phyloP scores from a whole-genome alignment of 2,113 vertebrate genomes.

The Barbus barbus region DNA sequence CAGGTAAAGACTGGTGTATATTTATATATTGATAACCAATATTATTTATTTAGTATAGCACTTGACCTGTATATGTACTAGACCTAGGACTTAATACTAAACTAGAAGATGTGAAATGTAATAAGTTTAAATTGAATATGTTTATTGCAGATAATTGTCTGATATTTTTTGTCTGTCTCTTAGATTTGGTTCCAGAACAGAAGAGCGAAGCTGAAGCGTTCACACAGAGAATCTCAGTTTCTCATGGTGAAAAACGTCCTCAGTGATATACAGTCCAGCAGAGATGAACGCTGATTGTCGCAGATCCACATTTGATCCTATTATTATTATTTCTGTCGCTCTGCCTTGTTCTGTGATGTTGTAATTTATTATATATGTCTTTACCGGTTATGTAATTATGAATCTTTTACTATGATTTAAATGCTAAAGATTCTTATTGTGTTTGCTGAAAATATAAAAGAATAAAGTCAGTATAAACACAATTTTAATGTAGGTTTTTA shows the following conservation, averaged over 20 bases:
- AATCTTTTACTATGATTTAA: conserved; percentile 22
- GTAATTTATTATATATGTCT: conserved; percentile 46
- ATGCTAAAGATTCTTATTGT: too few species aligned
- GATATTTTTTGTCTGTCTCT: conserved; percentile 50
- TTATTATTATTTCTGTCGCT: neutral
- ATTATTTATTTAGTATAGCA: neutral
- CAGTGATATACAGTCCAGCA: conserved; percentile 70
- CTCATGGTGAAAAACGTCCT: conserved; percentile 80
- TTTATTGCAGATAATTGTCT: neutral
- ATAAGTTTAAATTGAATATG: too few species aligned
- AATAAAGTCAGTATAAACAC: neutral
- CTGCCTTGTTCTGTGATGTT: conserved; percentile 1
- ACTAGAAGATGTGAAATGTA: neutral
- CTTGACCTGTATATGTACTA: too few species aligned
- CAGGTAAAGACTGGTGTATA: conserved; percentile 76
- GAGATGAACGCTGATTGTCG: conserved; percentile 60
- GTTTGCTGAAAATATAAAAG: neutral
- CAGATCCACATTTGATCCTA: neutral
- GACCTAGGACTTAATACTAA: too few species aligned
- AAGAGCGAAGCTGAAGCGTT: conserved; percentile 89
- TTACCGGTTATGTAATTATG: neutral
- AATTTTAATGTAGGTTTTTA: neutral
- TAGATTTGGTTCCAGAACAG: conserved; percentile 99
- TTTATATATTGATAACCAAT: neutral
- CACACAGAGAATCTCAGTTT: conserved; percentile 86